Base-by-base conservation (phyloP, 2,888 invertebrate genomes). In the Ormyrus rosae region DNA sequence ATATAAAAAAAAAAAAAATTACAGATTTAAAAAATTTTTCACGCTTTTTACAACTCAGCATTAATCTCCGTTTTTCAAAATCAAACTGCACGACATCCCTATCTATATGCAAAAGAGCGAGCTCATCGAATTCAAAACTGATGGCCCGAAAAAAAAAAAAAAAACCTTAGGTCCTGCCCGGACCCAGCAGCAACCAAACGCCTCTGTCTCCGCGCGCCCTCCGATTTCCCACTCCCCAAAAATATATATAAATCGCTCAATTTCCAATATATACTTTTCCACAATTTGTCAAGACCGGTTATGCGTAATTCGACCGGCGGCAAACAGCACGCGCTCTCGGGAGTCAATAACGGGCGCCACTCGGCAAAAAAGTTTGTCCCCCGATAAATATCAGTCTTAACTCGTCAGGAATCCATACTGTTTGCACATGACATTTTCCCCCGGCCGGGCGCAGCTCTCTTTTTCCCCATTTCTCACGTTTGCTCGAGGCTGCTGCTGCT, bases 401-500 rank as follows among this genome's bases (percentile, higher is more conserved):
- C n/a, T 19, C 50, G n/a, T 70, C 34, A 51, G 53, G 53, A 77
- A 11, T 8, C 19, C 45, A 63, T 50, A 0, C 6, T 63, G 19
- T 69, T 79, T 73, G 56, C 50, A 45, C 56, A 63, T 61, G 50
- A 53, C 48, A 64, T 69, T 74, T 74, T 56, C 60, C 46, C n/a
- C 45, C 10, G 13, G 0, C 58, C 51, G n/a, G 10, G 10, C 61
- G 0, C 46, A 45, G n/a, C 56, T 56, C 50, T 6, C 19, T 10
- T 67, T 53, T 67, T 64, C 6, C 45, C 13, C 68, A 72, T 78
- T 78, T 78, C 67, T 70, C 70, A 77, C 76, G 70, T 68, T 69
- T 61, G 34, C 3, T 65, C 46, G 69, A 45, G 5, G 46, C 48
- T 50, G 55, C 19, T 34, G 46, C 48, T 50, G 55, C 19, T 34